These are phyloP conservation scores for Eulemur mongoz DNA, from an alignment of 2,797 vertebrate genomes.

Conservation along the genomic window DNA sequence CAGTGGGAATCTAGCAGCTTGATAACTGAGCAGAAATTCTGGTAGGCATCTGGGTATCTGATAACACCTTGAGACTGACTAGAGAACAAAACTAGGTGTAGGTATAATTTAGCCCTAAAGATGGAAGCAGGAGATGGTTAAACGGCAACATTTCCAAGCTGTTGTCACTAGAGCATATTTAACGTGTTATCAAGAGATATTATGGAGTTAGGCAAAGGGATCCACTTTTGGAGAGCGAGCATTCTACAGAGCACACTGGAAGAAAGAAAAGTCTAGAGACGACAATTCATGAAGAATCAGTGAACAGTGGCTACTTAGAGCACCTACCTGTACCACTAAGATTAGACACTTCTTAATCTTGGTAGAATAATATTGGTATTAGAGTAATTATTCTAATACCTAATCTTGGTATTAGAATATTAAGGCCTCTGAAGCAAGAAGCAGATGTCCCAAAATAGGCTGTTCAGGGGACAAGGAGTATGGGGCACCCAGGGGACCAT, in stretches of 20 bases:
- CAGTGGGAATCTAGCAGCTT: not conserved
- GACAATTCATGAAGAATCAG: not conserved
- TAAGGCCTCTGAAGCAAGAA: not conserved
- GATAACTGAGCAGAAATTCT: not conserved
- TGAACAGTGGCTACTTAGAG: not conserved
- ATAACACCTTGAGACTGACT: not conserved
- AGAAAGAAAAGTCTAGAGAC: not conserved
- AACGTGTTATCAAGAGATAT: not conserved
- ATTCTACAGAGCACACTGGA: accelerated
- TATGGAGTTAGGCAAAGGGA: accelerated
- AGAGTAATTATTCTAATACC: too few species aligned
- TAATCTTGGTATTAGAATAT: too few species aligned
- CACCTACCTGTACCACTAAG: not conserved
- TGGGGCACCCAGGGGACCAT: not conserved
- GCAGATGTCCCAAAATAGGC: not conserved
- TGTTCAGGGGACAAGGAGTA: not conserved
- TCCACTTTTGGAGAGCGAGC: not conserved
- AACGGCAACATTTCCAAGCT: not conserved
- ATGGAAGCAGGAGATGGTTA: not conserved
- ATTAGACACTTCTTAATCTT: not conserved
- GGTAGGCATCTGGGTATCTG: not conserved
- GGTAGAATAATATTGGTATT: too few species aligned
- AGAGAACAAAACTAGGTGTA: not conserved
- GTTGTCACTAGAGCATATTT: not conserved
- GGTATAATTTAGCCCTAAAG: not conserved